Percentiles rank a stretch among this genome's conserved stretches.
phyloP scores from a whole-genome alignment of 92 coral and sea anemone species.

The Isaurus tuberculatus region DNA sequence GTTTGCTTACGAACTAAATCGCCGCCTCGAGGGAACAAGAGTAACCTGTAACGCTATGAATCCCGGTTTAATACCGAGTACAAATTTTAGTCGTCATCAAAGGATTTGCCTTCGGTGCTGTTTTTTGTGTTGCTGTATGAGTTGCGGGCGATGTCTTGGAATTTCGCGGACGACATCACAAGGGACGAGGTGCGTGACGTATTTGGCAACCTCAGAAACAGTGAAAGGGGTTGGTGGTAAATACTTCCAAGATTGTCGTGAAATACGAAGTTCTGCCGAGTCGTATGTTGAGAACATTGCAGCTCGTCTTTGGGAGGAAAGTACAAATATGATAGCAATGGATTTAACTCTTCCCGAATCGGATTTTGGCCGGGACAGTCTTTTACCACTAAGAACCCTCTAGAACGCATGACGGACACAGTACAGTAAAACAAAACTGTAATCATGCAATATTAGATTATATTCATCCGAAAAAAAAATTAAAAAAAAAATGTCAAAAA shows the following conservation, averaged over 20 bases:
- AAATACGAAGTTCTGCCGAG: conserved; percentile 42
- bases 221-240: conserved; percentile 57
- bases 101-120: conserved; percentile 30
- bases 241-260: conserved; percentile 47
- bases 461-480: no score
- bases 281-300: conserved; percentile 43
- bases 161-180: conserved; percentile 30
- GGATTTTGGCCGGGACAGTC: conserved; percentile 37
- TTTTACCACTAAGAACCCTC: conserved; percentile 40
- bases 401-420: not conserved
- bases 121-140: conserved; percentile 45
- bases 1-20: conserved; percentile 61
- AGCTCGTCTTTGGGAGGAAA: conserved; percentile 61
- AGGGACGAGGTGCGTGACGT: conserved; percentile 58
- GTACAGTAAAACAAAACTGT: not conserved
- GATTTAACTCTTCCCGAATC: conserved; percentile 10
- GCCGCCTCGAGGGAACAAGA: conserved; percentile 56
- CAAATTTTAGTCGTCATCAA: conserved; percentile 51
- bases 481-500: no score
- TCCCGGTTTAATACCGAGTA: conserved; percentile 55
- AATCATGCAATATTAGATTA: not conserved
- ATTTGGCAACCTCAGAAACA: conserved; percentile 43
- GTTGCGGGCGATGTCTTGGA: conserved; percentile 35
- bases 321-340: conserved; percentile 36
- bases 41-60: conserved; percentile 66